A percentile compares a stretch with the other conserved stretches of the same genome.
Evolutionary conservation across 2,888 invertebrate genomes (phyloP).

Genomic region (Formica aserva): DNA sequence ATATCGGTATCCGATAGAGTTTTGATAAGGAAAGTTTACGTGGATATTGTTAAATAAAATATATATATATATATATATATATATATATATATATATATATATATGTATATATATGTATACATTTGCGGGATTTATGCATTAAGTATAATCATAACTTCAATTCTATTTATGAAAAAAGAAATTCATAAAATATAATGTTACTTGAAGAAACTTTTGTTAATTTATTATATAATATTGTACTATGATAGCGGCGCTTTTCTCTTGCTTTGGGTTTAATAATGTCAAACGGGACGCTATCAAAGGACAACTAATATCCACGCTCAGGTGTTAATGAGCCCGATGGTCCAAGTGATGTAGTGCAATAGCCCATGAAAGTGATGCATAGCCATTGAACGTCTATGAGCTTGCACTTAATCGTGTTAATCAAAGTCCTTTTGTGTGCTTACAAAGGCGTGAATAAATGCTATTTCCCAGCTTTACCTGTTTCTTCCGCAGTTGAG

Average conservation of each 20-base stretch:
- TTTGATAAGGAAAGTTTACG: not conserved
- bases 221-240: not conserved
- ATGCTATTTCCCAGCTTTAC: slow-evolving; percentile 12
- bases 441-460: not conserved
- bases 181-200: not conserved
- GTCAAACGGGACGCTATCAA: slow-evolving; percentile 24
- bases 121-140: not conserved
- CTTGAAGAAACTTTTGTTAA: not conserved
- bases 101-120: not conserved
- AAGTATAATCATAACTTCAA: not conserved
- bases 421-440: slow-evolving; percentile 12
- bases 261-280: not conserved
- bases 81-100: not conserved
- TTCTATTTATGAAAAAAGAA: not conserved
- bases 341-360: slow-evolving; percentile 1
- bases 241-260: not conserved
- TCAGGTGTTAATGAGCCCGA: slow-evolving; percentile 18
- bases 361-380: slow-evolving; percentile 13
- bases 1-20: not conserved
- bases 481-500: not conserved
- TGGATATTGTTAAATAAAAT: not conserved
- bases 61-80: not conserved
- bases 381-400: slow-evolving; percentile 13
- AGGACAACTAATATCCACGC: not conserved
- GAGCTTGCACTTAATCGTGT: slow-evolving; percentile 22